A percentile compares a stretch with the other conserved stretches of the same genome.
phyloP scores from a whole-genome alignment of 30 jellyfish, hydroid and myxozoan genomes.

The Cassiopea xamachana region DNA sequence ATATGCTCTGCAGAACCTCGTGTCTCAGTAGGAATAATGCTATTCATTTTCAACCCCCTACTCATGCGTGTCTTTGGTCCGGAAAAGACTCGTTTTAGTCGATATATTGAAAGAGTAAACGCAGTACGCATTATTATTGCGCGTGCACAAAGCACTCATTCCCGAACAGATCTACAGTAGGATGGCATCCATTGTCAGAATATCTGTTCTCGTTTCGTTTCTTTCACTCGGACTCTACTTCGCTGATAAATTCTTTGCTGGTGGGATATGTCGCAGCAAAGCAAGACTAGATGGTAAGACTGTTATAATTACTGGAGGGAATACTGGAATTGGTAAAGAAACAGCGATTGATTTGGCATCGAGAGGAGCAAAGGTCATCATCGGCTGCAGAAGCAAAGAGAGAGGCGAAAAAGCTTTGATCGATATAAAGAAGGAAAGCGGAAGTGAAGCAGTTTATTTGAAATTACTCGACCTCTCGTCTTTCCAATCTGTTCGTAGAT shows the following conservation, averaged over 20 bases:
- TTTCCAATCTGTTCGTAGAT: constrained; percentile 77
- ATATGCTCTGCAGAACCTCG: no score
- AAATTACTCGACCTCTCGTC: constrained; percentile 85
- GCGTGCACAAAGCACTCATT: no score
- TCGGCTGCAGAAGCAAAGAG: constrained; percentile 83
- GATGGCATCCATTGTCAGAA: background rate
- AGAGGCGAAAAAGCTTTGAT: constrained; percentile 78
- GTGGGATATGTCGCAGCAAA: constrained; percentile 81
- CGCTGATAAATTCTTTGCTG: constrained; percentile 50
- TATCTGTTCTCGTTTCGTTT: constrained; percentile 1
- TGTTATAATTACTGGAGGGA: constrained; percentile 93
- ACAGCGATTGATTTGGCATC: constrained; percentile 93
- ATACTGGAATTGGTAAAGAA: constrained; percentile 93
- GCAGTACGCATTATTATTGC: no score
- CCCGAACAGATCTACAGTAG: background rate
- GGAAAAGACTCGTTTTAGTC: no score
- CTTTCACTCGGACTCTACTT: constrained; percentile 33
- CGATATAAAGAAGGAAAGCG: constrained; percentile 75
- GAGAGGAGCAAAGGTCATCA: constrained; percentile 96
- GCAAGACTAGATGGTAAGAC: constrained; percentile 92
- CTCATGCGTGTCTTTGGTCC: no score
- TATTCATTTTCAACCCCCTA: no score
- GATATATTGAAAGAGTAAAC: no score
- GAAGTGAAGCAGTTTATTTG: constrained; percentile 66
- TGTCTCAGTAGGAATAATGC: no score